Evolutionary conservation across 2,797 vertebrate species (phyloP), one percentile per base, ranked within the genome.

Genomic region (Sebastes hubbsi): DNA sequence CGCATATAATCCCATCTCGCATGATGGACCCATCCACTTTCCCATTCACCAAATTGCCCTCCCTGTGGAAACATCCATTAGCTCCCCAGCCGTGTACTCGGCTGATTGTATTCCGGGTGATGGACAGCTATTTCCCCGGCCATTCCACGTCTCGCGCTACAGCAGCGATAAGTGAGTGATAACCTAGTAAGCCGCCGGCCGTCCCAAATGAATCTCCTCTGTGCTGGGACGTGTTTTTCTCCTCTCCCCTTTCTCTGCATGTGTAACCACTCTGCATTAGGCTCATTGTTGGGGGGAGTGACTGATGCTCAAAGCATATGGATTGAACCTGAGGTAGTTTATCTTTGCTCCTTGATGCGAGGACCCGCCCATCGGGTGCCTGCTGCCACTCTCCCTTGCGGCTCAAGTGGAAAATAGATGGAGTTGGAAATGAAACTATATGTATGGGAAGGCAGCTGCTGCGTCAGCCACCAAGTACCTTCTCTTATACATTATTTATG

Each of bases 31-130:
- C 81, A 72, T 88, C 83, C 86, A 84, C 80, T 88, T 78, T 82
- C 70, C 87, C 81, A 91, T 89, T 90, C 90, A 59, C 86, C 82
- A 93, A 93, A 94, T 91, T 90, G 82, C 87, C 77, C 83, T 92
- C 83, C 77, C 79, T 59, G 82, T 88, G 86, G 90, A 89, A 91
- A 85, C 89, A 87, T 87, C 90, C 91, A 93, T 94, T 93, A 93
- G 82, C 88, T 88, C 66, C 46, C 82, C 71, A 27, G 90, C 77
- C 78, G 14, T 79, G 84, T 78, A 76, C 85, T 89, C 73, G 3
- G 54, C 88, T 86, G 90, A 92, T 91, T 90, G 87, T 90, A 61
- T 89, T 90, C 78, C 20, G 67, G 86, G 66, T 91, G 91, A 92
- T 89, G 90, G 90, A 91, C 90, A 82, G 90, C 87, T 72, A 77